Conservation (phyloP, 2,797 vertebrate genomes). For the Zonotrichia albicollis region DNA sequence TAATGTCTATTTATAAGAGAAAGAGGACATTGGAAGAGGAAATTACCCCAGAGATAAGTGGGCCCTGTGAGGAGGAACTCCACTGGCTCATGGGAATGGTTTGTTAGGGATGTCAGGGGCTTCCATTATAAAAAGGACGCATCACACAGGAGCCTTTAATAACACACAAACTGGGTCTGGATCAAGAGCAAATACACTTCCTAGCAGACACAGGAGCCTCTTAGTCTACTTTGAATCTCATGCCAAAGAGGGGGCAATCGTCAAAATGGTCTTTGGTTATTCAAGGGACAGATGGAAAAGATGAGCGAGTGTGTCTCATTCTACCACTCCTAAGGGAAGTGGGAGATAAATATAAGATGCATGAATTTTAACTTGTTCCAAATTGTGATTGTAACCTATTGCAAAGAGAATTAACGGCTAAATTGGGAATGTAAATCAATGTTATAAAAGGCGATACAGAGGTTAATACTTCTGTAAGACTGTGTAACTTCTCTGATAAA, state of each 20-base stretch:
- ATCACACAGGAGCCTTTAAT: neutral
- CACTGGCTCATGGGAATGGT: neutral
- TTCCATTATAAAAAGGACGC: neutral
- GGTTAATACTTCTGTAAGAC: neutral
- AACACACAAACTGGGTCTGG: neutral
- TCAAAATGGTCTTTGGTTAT: neutral
- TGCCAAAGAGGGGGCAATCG: neutral
- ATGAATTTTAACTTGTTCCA: neutral
- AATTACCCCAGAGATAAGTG: neutral
- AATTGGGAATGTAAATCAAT: neutral
- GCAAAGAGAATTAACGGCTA: neutral
- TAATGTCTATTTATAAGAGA: neutral
- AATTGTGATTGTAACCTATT: neutral
- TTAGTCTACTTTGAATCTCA: neutral
- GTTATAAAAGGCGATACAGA: neutral
- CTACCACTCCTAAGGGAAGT: neutral
- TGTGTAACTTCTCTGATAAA: neutral
- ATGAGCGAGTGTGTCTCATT: rapidly evolving
- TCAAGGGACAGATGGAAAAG: neutral
- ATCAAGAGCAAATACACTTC: neutral
- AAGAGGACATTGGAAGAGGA: neutral
- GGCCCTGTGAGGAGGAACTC: neutral
- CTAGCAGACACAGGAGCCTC: neutral
- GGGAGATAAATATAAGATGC: neutral
- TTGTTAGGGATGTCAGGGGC: neutral